Evolutionary conservation across 2,113 vertebrate species (phyloP).

Genomic region (Suricata suricatta): DNA sequence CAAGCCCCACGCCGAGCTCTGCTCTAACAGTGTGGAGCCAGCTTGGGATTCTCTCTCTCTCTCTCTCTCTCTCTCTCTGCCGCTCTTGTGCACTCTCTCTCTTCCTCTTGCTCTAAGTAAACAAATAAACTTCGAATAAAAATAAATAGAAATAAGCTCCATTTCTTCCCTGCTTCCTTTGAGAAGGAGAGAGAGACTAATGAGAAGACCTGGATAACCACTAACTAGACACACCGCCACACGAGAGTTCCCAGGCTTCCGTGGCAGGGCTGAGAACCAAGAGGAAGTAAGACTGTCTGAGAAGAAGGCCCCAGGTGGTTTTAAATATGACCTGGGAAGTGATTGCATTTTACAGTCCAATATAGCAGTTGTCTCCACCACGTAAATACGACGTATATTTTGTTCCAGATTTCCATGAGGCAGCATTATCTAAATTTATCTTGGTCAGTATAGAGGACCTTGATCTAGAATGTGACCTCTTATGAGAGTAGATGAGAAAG

Average conservation of each 20-base stretch:
- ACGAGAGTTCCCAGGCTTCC: neutral
- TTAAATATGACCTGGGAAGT: neutral
- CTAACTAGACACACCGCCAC: neutral
- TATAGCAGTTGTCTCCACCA: neutral
- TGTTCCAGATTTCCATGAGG: neutral
- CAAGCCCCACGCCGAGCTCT: too few relatives aligned
- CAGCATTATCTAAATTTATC: too few relatives aligned
- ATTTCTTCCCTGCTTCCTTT: neutral
- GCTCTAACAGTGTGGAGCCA: too few relatives aligned
- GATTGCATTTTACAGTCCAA: neutral
- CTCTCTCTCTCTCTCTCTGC: too few relatives aligned
- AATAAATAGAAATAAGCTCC: neutral
- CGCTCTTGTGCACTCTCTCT: too few relatives aligned
- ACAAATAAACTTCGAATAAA: too few relatives aligned
- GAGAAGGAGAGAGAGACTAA: neutral
- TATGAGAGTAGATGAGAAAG: neutral
- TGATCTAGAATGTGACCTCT: neutral
- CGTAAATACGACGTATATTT: neutral
- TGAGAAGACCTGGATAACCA: neutral
- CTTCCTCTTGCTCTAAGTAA: too few relatives aligned
- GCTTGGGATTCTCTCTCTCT: too few relatives aligned
- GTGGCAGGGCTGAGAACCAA: neutral
- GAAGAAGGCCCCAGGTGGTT: neutral
- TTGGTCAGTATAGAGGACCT: neutral
- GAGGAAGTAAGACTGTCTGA: neutral